Conservation (phyloP, 2,113 vertebrate genomes). For the Clarias magur region DNA sequence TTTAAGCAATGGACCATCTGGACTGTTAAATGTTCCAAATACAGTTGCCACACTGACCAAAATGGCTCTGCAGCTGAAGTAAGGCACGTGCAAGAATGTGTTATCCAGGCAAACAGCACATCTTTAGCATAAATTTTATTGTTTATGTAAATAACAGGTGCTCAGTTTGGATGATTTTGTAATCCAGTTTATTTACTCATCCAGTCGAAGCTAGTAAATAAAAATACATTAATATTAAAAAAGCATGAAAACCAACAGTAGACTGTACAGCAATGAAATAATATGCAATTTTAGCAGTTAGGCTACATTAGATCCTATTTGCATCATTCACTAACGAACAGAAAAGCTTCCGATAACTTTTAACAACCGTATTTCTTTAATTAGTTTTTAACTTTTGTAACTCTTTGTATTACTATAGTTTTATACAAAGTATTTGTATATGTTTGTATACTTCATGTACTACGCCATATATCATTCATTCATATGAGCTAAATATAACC, state of each 20-base stretch:
- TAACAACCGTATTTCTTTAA: neutral
- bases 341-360: slow-evolving; percentile 19
- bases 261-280: neutral
- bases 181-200: neutral
- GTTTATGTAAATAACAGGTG: neutral
- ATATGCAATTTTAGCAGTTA: slow-evolving; percentile 37
- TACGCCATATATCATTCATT: neutral
- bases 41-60: slow-evolving; percentile 12
- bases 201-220: neutral
- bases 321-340: slow-evolving; percentile 35
- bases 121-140: neutral
- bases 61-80: neutral
- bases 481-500: neutral
- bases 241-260: slow-evolving; percentile 17
- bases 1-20: slow-evolving; percentile 10
- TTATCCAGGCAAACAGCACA: neutral
- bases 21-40: neutral
- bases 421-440: too few species aligned
- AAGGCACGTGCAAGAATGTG: neutral
- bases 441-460: too few species aligned
- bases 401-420: too few species aligned
- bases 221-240: slow-evolving; percentile 26
- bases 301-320: slow-evolving; percentile 38
- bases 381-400: neutral
- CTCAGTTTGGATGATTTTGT: neutral